Evolutionary conservation across 2,888 invertebrate species (phyloP).

Genomic region (Cheilosia variabilis): DNA sequence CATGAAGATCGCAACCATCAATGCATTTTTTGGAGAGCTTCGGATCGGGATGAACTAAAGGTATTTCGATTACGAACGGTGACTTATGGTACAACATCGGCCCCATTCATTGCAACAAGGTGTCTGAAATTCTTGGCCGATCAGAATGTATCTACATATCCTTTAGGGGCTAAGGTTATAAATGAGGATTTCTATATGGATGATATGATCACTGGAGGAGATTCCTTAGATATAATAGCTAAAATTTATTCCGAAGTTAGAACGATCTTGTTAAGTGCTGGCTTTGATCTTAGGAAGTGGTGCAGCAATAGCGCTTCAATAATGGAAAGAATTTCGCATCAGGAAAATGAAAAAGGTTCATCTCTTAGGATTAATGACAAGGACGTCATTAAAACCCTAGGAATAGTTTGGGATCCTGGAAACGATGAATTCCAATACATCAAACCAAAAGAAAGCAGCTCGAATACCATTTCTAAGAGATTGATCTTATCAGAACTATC

Average conservation of each 20-base stretch:
- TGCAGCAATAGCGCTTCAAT: constrained; percentile 46
- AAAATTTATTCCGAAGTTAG: background rate
- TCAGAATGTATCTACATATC: constrained; percentile 13
- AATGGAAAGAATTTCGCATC: constrained; percentile 25
- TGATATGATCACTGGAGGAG: constrained; percentile 44
- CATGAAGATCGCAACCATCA: constrained; percentile 31
- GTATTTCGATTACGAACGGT: no score
- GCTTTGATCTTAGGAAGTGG: constrained; percentile 30
- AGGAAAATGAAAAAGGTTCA: constrained; percentile 6
- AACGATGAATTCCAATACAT: constrained; percentile 36
- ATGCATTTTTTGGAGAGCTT: no score
- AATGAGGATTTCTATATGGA: constrained; percentile 63
- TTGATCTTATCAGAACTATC: constrained; percentile 43
- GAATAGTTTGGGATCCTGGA: constrained; percentile 39
- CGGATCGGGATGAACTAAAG: no score
- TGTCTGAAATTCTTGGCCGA: constrained; percentile 31
- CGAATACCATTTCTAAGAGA: constrained; percentile 35
- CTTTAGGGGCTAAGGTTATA: constrained; percentile 48
- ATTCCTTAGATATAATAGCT: background rate
- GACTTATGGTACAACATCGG: no score
- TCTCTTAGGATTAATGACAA: constrained; percentile 9
- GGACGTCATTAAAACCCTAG: constrained; percentile 49
- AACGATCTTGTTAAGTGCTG: background rate
- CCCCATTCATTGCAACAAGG: constrained; percentile 25
- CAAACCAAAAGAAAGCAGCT: background rate